Percentiles rank a stretch among this genome's conserved stretches.
Conservation (phyloP, 92 coral and sea anemone genomes). For the Epizoanthus ramosus region DNA sequence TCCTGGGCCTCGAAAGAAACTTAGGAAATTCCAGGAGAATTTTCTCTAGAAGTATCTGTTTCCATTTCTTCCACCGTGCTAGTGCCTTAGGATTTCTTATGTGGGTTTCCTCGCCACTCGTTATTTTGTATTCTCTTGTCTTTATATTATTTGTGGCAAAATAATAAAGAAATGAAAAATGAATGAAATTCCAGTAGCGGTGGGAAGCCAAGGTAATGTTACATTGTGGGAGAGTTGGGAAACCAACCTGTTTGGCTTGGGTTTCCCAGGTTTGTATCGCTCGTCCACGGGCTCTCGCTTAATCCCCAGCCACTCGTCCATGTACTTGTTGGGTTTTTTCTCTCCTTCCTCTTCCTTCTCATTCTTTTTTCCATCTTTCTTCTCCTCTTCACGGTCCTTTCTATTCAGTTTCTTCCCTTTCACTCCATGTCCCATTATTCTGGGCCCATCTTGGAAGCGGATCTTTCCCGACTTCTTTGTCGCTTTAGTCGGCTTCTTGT, state of each 20-base stretch:
- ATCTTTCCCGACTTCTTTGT: conserved; percentile 61
- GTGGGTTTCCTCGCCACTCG: too few species aligned
- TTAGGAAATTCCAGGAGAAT: too few species aligned
- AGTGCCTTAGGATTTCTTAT: too few species aligned
- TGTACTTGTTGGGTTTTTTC: conserved; percentile 71
- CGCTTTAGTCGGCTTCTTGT: conserved; percentile 39
- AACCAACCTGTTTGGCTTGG: conserved; percentile 85
- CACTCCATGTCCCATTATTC: conserved; percentile 36
- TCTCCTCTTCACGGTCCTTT: conserved; percentile 46
- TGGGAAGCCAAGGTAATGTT: too few species aligned
- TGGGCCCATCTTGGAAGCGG: conserved; percentile 60
- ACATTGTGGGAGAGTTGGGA: not conserved
- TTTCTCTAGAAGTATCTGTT: too few species aligned
- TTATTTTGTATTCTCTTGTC: too few species aligned
- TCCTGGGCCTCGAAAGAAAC: too few species aligned
- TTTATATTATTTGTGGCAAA: too few species aligned
- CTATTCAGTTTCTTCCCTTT: conserved; percentile 25
- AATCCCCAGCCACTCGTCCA: conserved; percentile 85
- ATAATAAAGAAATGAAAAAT: too few species aligned
- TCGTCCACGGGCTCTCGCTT: conserved; percentile 79
- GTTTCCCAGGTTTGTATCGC: conserved; percentile 89
- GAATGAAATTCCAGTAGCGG: too few species aligned
- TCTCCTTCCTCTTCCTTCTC: conserved; percentile 51
- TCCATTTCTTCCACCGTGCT: too few species aligned
- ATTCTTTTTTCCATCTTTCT: conserved; percentile 54